Base-by-base conservation (phyloP, 2,113 vertebrate genomes). In the Podilymbus podiceps region DNA sequence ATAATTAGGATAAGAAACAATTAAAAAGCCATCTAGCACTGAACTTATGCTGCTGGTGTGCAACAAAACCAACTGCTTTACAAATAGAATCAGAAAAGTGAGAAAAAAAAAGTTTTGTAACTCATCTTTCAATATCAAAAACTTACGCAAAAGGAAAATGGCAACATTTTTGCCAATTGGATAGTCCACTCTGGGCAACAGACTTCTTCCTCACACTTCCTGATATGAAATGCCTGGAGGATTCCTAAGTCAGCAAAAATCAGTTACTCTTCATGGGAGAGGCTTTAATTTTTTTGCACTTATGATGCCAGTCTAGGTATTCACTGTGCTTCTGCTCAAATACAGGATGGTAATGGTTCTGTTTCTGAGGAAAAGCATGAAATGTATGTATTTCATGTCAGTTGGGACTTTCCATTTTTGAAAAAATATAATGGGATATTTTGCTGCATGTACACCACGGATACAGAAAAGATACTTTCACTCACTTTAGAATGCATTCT, bases 71-170 rank as follows among this genome's bases (percentile, higher is more conserved):
- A 85, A 81, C n/a, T 22, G 49, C 21, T 88, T 80, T 63, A 64
- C 15, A 85, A 79, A 88, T 19, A 53, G 14, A 56, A 56, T 8
- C 30, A 76, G 22, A 28, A 76, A 95, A 94, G 85, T 80, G 93
- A 96, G 97, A 98, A 97, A 94, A 69, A 77, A 59, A 28, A 23
- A 18, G 28, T 23, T 92, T 85, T 89, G 24, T 60, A 81, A 85
- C 46, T 66, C 40, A 67, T 49, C 62, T 83, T 97, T 97, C 96
- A 95, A 12, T 91, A 79, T 88, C 82, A 60, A 93, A 92, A 93
- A 93, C 44, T 56, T 88, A 52, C 71, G 59, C 50, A 73, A 85
- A 83, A 87, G n/a, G 46, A 52, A 81, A 88, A 78, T 33, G 62
- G 50, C 38, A 67, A 63, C 9, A 1, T 46, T 91, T 89, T 77